Evolutionary conservation across 1,140 invertebrate genomes (phyloP), one percentile per base, ranked within the genome.

Genomic region (Drosophila ohnishii): DNA sequence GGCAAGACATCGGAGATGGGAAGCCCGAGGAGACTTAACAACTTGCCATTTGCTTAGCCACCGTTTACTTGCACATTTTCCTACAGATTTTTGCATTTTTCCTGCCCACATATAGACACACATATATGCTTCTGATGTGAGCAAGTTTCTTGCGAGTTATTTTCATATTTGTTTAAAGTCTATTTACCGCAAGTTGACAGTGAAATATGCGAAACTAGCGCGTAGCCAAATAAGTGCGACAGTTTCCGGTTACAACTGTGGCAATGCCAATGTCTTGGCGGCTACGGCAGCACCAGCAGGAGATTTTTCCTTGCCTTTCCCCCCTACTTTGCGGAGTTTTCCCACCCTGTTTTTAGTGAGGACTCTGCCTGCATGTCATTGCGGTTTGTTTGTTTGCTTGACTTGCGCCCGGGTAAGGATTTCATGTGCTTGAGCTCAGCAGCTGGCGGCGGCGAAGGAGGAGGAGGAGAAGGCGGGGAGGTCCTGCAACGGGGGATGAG

Each of bases 141-240:
- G 57, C 64, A 53, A 64, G 60, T 74, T 86, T 78, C 83, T 82
- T 87, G 73, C 80, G 70, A 88, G 84, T 84, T 87, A 88, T 87
- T 87, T 88, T 88, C 84, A 87, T 87, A 87, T 87, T 87, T 87
- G 84, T 87, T 88, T 87, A 87, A 87, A 87, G 84, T 88, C 84
- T 87, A 87, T 87, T 87, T 87, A 87, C 84, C 84, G 84, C 84
- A 87, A 87, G 84, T 88, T 87, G 84, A 87, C 84, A 87, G 84
- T 87, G 84, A 87, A 87, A 87, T 87, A 87, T 87, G 84, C 84
- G 84, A 84, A 88, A 87, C 84, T 88, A 87, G 84, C 84, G 84
- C 84, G 84, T 87, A 87, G 84, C 84, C 84, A 87, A 87, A 87
- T 87, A 87, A 87, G 84, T 87, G 84, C 84, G 84, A 88, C 84